A percentile compares a stretch with the other conserved stretches of the same genome.
Conservation (phyloP, 1,140 invertebrate genomes). For the Drosophila varians region DNA sequence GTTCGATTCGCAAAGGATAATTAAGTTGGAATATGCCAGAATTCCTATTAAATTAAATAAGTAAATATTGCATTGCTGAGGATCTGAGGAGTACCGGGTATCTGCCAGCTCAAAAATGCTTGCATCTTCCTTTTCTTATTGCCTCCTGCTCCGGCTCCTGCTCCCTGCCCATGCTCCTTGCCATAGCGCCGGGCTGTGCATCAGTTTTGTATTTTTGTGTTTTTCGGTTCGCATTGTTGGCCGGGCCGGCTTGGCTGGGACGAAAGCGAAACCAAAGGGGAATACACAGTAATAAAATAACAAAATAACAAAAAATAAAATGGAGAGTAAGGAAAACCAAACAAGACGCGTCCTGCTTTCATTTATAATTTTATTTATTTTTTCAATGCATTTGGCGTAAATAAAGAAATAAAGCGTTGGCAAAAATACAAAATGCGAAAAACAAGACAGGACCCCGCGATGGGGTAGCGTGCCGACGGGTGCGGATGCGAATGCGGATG, state of each 20-base stretch:
- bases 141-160: not conserved
- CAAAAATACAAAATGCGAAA: constrained; percentile 47
- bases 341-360: constrained; percentile 59
- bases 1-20: not conserved
- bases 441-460: constrained; percentile 1
- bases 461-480: too few species aligned
- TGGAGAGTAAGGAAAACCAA: constrained; percentile 47
- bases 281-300: constrained; percentile 70
- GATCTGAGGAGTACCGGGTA: not conserved
- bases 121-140: not conserved
- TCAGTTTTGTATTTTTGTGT: constrained; percentile 37
- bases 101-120: not conserved
- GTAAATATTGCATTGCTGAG: not conserved
- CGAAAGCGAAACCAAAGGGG: constrained; percentile 70
- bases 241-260: constrained; percentile 46
- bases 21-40: not conserved
- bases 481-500: too few species aligned
- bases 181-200: constrained; percentile 33
- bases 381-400: constrained; percentile 73
- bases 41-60: not conserved
- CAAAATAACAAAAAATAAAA: constrained; percentile 63
- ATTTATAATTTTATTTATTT: constrained; percentile 82
- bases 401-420: constrained; percentile 67
- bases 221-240: constrained; percentile 66
- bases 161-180: too few species aligned